These are phyloP conservation scores for Percopsis omiscomaycus DNA, from an alignment of 2,797 vertebrate genomes.

Conservation along the genomic window DNA sequence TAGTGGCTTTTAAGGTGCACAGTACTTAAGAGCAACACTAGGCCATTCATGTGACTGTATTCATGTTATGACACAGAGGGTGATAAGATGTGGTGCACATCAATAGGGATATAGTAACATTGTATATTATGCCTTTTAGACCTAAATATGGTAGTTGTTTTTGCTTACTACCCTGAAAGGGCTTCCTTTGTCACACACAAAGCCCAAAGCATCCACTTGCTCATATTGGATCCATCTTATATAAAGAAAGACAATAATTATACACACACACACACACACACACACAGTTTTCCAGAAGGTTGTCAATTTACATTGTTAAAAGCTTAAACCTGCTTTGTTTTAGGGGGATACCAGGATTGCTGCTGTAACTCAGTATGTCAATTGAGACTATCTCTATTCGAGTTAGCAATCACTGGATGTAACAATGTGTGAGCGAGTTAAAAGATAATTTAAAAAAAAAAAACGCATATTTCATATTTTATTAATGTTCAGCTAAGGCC, in stretches of 20 bases:
- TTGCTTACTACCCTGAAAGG: conserved; percentile 8
- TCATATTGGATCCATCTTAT: not conserved
- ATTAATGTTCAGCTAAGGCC: conserved; percentile 24
- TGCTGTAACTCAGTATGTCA: too few relatives aligned
- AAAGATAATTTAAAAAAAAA: conserved; percentile 1
- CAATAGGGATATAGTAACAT: conserved; percentile 7
- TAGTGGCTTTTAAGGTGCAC: conserved; percentile 63
- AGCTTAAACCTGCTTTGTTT: not conserved
- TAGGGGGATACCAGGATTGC: too few relatives aligned
- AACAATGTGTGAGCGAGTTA: not conserved
- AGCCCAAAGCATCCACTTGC: conserved; percentile 4
- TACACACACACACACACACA: too few relatives aligned
- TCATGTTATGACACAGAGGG: conserved; percentile 19
- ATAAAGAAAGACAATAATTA: not conserved
- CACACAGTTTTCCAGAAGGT: too few relatives aligned
- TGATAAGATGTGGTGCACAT: conserved; percentile 32
- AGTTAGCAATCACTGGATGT: too few relatives aligned
- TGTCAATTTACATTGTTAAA: not conserved
- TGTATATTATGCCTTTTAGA: conserved; percentile 11
- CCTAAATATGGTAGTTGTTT: conserved; percentile 17
- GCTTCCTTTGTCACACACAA: conserved; percentile 21
- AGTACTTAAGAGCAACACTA: conserved; percentile 55
- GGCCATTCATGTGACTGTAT: conserved; percentile 48
- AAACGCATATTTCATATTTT: too few relatives aligned
- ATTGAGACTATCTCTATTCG: too few relatives aligned